Evolutionary conservation across 2,113 vertebrate genomes (phyloP).

Genomic region (Trematomus loennbergii): DNA sequence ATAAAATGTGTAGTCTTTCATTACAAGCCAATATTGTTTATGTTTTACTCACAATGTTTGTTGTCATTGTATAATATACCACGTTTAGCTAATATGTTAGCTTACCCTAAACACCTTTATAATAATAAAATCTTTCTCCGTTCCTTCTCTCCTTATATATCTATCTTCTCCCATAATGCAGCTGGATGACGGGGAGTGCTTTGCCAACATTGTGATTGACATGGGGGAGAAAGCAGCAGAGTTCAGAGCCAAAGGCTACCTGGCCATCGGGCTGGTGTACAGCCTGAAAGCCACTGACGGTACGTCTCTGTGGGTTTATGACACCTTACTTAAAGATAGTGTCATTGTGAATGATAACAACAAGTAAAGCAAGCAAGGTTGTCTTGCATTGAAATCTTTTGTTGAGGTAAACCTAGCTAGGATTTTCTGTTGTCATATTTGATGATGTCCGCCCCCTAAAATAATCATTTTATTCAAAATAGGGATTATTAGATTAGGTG

Average conservation of each 20-base stretch:
- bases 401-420: no score
- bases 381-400: no score
- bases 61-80: no score
- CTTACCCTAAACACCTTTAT: neutral
- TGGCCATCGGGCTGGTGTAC: slow-evolving; percentile 94
- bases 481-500: no score
- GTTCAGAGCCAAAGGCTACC: slow-evolving; percentile 96
- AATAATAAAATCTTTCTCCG: neutral
- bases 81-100: no score
- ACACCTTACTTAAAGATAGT: neutral
- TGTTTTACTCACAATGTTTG: no score
- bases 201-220: slow-evolving; percentile 94
- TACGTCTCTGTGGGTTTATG: slow-evolving; percentile 72
- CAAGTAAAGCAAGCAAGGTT: neutral
- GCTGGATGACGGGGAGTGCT: slow-evolving; percentile 96
- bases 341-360: neutral
- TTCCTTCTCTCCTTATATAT: neutral
- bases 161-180: slow-evolving; percentile 55
- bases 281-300: slow-evolving; percentile 98
- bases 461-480: no score
- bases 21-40: no score
- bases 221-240: slow-evolving; percentile 94
- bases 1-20: no score
- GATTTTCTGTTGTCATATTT: no score
- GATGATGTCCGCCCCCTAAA: no score